Percentiles rank a stretch among this genome's conserved stretches.
Evolutionary conservation across 1,140 invertebrate species (phyloP).

Genomic region (Nymphalis io): DNA sequence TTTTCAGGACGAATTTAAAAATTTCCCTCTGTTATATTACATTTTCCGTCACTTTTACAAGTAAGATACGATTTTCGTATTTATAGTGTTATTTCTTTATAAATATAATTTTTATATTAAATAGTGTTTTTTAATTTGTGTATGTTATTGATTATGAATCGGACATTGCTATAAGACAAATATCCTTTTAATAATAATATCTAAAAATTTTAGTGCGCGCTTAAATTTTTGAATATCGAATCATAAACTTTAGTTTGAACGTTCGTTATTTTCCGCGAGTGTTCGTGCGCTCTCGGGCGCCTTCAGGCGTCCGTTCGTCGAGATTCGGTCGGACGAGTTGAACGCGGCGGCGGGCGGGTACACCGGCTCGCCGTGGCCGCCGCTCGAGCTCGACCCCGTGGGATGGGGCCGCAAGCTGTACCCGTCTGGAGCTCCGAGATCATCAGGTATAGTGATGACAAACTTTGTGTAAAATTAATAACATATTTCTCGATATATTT

Average conservation of each 20-base stretch:
- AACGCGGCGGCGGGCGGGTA: slow-evolving; percentile 85
- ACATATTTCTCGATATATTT: too few species aligned
- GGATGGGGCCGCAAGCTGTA: slow-evolving; percentile 88
- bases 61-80: not conserved
- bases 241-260: slow-evolving; percentile 31
- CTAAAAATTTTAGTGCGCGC: slow-evolving; percentile 24
- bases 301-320: slow-evolving; percentile 69
- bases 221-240: slow-evolving; percentile 38
- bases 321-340: slow-evolving; percentile 87
- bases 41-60: not conserved
- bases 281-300: slow-evolving; percentile 68
- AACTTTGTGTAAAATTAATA: not conserved
- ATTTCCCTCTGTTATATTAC: not conserved
- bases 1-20: slow-evolving; percentile 13
- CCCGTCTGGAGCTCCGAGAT: slow-evolving; percentile 82
- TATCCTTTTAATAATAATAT: not conserved
- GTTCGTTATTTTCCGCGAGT: slow-evolving; percentile 61
- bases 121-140: slow-evolving; percentile 38
- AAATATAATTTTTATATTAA: slow-evolving; percentile 30
- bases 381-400: slow-evolving; percentile 85
- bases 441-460: slow-evolving; percentile 67
- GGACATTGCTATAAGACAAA: slow-evolving; percentile 25
- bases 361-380: slow-evolving; percentile 86
- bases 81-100: slow-evolving; percentile 20
- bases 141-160: slow-evolving; percentile 25